Evolutionary conservation across 2,113 vertebrate genomes (phyloP).

Genomic region (Equus przewalskii): DNA sequence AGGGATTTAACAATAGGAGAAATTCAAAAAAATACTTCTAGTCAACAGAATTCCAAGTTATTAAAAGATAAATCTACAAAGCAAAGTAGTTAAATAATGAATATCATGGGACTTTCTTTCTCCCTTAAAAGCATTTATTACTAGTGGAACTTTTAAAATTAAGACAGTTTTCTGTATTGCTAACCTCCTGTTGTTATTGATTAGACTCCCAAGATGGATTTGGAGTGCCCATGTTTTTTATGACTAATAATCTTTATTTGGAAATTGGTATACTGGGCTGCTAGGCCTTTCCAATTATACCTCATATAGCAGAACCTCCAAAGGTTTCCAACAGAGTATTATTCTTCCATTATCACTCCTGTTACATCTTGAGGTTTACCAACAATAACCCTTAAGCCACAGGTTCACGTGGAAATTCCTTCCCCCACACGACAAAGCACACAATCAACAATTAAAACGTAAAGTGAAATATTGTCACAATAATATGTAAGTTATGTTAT

Average conservation of each 20-base stretch:
- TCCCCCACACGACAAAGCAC: not conserved
- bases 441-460: not conserved
- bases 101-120: not conserved
- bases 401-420: not conserved
- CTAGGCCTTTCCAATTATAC: slow-evolving; percentile 80
- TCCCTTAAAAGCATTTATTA: not conserved
- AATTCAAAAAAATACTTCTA: slow-evolving; percentile 3
- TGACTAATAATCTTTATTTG: slow-evolving; percentile 76
- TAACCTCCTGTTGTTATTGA: slow-evolving; percentile 73
- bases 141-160: slow-evolving; percentile 56
- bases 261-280: slow-evolving; percentile 77
- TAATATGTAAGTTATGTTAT: not conserved
- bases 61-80: slow-evolving; percentile 33
- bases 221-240: slow-evolving; percentile 68
- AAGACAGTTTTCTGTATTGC: not conserved
- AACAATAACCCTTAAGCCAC: slow-evolving; percentile 69
- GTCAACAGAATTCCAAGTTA: not conserved
- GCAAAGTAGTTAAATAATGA: slow-evolving; percentile 14
- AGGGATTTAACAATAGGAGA: not conserved
- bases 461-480: not conserved
- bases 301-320: slow-evolving; percentile 69
- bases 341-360: slow-evolving; percentile 84
- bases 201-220: slow-evolving; percentile 66
- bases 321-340: slow-evolving; percentile 82
- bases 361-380: slow-evolving; percentile 76